Conservation (phyloP, 2,888 invertebrate species). For the Seira ritae region DNA sequence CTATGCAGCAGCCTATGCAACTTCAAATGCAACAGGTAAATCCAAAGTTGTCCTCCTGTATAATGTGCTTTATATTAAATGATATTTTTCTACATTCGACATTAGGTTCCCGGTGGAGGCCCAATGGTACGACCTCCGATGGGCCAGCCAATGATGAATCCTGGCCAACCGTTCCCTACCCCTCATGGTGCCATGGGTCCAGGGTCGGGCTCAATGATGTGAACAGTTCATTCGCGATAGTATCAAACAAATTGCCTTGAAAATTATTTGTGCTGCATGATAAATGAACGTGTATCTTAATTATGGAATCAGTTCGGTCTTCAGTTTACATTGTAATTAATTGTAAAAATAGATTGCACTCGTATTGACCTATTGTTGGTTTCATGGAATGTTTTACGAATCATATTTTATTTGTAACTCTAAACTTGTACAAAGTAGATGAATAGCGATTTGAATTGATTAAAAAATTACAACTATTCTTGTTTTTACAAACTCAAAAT, state of each 20-base stretch:
- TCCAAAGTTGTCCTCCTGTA: too few relatives aligned
- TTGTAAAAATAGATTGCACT: too few relatives aligned
- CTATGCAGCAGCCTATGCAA: slow-evolving; percentile 74
- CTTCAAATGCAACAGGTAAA: slow-evolving; percentile 51
- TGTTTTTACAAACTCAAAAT: too few relatives aligned
- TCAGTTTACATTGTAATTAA: too few relatives aligned
- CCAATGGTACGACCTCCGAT: slow-evolving; percentile 62
- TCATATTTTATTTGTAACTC: too few relatives aligned
- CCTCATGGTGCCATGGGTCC: slow-evolving; percentile 53
- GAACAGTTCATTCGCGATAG: neutral
- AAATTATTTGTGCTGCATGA: neutral
- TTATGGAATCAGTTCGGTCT: slow-evolving; percentile 8
- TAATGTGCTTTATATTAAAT: neutral
- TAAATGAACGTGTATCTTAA: neutral
- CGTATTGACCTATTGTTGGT: too few relatives aligned
- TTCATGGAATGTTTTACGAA: too few relatives aligned
- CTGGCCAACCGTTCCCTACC: slow-evolving; percentile 55
- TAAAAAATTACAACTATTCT: too few relatives aligned
- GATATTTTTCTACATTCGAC: neutral
- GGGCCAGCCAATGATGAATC: slow-evolving; percentile 66
- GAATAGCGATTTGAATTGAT: too few relatives aligned
- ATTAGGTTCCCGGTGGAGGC: slow-evolving; percentile 57
- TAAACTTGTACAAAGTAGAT: too few relatives aligned
- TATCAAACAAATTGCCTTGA: neutral
- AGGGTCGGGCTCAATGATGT: slow-evolving; percentile 56